Evolutionary conservation across 2,888 invertebrate genomes (phyloP).

Genomic region (Arctia plantaginis): DNA sequence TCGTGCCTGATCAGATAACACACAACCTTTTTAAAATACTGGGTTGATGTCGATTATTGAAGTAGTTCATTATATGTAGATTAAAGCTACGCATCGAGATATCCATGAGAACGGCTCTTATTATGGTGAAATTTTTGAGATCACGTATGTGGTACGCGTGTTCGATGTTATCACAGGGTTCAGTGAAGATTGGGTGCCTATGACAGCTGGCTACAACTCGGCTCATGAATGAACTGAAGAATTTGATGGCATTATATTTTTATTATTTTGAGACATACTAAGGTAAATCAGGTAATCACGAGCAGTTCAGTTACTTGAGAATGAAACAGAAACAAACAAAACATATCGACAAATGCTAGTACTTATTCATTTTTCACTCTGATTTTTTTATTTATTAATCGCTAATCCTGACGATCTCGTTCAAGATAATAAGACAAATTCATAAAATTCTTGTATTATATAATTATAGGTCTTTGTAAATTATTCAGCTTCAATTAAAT

Average conservation of each 20-base stretch:
- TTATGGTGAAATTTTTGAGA: slow-evolving; percentile 74
- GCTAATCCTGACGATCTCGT: no score
- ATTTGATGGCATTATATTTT: background rate
- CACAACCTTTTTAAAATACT: background rate
- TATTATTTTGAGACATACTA: background rate
- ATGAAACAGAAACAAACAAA: no score
- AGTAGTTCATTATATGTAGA: slow-evolving; percentile 30
- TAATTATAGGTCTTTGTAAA: no score
- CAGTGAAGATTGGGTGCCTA: slow-evolving; percentile 62
- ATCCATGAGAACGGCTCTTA: slow-evolving; percentile 82
- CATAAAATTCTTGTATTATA: no score
- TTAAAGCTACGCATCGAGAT: slow-evolving; percentile 50
- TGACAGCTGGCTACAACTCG: slow-evolving; percentile 42
- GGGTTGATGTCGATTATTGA: slow-evolving; percentile 31
- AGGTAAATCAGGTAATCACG: background rate
- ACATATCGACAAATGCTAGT: no score
- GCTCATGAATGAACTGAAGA: slow-evolving; percentile 14
- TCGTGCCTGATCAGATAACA: background rate
- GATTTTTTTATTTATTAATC: no score
- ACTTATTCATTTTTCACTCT: no score
- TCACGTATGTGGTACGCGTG: slow-evolving; percentile 78
- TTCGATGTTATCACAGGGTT: slow-evolving; percentile 69
- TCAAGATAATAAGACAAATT: no score
- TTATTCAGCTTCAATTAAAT: no score
- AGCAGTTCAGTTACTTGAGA: background rate